Evolutionary conservation across 2,113 vertebrate genomes (phyloP).

Genomic region (Tichodroma muraria): DNA sequence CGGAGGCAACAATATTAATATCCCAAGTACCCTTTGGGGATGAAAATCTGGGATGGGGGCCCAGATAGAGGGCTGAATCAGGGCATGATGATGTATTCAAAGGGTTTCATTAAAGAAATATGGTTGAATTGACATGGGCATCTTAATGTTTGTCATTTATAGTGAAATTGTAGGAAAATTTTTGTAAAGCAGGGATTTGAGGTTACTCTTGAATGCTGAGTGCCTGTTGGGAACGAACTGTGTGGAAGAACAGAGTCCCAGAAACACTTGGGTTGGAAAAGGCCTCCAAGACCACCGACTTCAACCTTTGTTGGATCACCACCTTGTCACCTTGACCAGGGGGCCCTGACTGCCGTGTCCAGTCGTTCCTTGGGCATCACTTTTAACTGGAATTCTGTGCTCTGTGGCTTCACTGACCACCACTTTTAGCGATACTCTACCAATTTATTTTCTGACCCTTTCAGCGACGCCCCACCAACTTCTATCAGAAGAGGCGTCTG

Average conservation of each 20-base stretch:
- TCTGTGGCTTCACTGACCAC: too few species aligned
- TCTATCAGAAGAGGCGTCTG: too few species aligned
- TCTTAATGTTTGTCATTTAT: background rate
- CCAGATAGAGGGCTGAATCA: background rate
- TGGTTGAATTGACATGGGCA: rapidly evolving
- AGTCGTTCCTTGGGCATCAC: background rate
- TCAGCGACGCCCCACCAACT: too few species aligned
- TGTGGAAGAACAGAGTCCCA: background rate
- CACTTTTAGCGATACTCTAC: too few species aligned
- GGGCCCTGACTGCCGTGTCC: background rate
- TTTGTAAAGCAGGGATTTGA: too few species aligned
- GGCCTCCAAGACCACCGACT: background rate
- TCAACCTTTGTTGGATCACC: too few species aligned
- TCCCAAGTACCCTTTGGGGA: background rate
- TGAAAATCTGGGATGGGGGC: rapidly evolving
- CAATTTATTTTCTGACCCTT: background rate
- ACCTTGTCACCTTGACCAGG: background rate
- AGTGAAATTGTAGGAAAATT: background rate
- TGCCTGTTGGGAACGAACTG: rapidly evolving
- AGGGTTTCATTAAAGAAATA: background rate
- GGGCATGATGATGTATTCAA: rapidly evolving
- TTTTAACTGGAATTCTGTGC: background rate
- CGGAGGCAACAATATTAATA: background rate
- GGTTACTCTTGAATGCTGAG: too few species aligned
- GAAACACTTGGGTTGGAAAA: background rate